A percentile compares a stretch with the other conserved stretches of the same genome.
Conservation (phyloP, 1,140 invertebrate genomes). For the Drosophila pseudoananassae region DNA sequence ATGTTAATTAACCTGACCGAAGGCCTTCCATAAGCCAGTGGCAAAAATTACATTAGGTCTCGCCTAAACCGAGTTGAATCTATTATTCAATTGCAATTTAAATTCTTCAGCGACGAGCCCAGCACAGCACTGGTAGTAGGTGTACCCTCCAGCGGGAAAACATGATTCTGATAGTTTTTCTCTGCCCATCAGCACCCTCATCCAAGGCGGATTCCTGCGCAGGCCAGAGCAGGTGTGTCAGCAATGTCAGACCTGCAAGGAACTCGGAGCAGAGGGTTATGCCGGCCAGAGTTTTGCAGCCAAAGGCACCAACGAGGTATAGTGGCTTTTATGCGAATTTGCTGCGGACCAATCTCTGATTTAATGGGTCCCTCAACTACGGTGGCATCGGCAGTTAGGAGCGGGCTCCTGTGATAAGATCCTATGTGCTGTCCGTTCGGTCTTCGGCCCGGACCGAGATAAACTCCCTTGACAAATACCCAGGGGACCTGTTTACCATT, state of each 20-base stretch:
- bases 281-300: background rate
- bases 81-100: slow-evolving; percentile 70
- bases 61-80: slow-evolving; percentile 31
- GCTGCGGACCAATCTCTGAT: slow-evolving; percentile 36
- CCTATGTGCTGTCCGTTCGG: slow-evolving; percentile 52
- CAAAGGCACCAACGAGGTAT: background rate
- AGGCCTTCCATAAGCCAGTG: slow-evolving; percentile 54
- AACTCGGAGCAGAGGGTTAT: slow-evolving; percentile 5
- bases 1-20: slow-evolving; percentile 67
- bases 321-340: background rate
- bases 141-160: slow-evolving; percentile 40
- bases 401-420: slow-evolving; percentile 69
- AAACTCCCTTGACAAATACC: slow-evolving; percentile 65
- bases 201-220: slow-evolving; percentile 29
- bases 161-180: background rate
- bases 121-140: background rate
- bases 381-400: slow-evolving; percentile 37
- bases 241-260: slow-evolving; percentile 52
- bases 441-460: slow-evolving; percentile 1
- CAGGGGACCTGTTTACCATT: slow-evolving; percentile 46
- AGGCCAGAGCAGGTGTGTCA: slow-evolving; percentile 15
- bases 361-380: background rate
- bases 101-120: slow-evolving; percentile 27
- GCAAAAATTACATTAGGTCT: slow-evolving; percentile 45
- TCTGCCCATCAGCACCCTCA: background rate